Percentiles rank a stretch among this genome's conserved stretches.
Conservation (phyloP, 2,113 vertebrate genomes). For the Passer montanus region DNA sequence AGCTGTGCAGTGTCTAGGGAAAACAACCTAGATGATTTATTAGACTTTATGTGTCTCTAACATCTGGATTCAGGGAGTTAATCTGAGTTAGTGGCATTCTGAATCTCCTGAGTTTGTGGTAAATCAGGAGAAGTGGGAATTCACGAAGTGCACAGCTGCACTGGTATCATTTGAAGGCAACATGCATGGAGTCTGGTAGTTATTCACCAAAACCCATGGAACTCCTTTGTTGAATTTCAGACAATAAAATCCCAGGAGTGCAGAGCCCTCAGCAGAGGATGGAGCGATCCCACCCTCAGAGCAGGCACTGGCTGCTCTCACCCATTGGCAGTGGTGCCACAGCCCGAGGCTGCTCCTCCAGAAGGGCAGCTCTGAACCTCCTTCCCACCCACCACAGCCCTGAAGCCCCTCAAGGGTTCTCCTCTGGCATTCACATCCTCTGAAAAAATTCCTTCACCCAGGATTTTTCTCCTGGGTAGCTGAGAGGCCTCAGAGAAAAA, state of each 20-base stretch:
- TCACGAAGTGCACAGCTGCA: neutral
- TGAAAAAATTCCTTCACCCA: no score
- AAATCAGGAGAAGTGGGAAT: neutral
- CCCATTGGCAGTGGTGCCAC: neutral
- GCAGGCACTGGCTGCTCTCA: fast-evolving
- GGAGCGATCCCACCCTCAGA: neutral
- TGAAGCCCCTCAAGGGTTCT: neutral
- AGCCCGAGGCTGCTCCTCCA: neutral
- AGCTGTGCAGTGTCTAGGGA: neutral
- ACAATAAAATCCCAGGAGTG: fast-evolving
- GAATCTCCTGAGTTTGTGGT: neutral
- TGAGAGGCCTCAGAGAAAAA: no score
- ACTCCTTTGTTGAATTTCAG: neutral
- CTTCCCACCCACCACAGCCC: neutral
- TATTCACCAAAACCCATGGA: neutral
- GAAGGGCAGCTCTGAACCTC: fast-evolving
- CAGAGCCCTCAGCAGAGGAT: neutral
- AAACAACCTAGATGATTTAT: neutral
- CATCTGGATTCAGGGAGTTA: neutral
- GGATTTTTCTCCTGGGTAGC: no score
- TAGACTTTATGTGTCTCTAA: neutral
- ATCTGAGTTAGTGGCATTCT: neutral
- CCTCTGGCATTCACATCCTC: no score
- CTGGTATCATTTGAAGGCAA: neutral
- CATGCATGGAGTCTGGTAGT: fast-evolving